phyloP scores from a whole-genome alignment of 2,113 vertebrate species.

The Pongo abelii region DNA sequence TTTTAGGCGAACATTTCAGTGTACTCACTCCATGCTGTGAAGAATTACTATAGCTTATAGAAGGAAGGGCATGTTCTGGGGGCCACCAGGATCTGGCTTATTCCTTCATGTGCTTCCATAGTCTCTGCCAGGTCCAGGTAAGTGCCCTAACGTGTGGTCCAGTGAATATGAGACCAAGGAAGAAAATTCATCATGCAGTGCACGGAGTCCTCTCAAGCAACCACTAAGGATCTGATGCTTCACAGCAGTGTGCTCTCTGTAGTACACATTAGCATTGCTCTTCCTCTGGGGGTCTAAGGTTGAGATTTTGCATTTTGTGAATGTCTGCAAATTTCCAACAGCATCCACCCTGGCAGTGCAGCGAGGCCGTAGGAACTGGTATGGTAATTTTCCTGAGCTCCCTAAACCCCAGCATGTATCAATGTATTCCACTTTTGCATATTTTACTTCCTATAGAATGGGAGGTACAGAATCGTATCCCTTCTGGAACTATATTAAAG shows the following conservation, averaged over 20 bases:
- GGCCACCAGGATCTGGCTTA: not conserved
- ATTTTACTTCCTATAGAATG: slow-evolving; percentile 80
- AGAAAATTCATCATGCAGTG: not conserved
- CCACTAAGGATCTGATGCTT: not conserved
- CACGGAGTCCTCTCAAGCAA: not conserved
- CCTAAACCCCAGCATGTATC: not conserved
- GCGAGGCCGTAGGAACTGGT: not conserved
- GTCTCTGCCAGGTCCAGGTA: not conserved
- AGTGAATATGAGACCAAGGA: not conserved
- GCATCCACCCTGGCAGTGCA: not conserved
- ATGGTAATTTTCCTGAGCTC: not conserved
- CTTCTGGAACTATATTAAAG: slow-evolving; percentile 81
- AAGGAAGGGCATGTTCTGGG: not conserved
- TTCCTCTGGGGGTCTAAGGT: not conserved
- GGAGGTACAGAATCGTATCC: slow-evolving; percentile 84
- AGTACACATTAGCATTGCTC: not conserved
- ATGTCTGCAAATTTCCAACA: not conserved
- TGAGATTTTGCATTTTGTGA: not conserved
- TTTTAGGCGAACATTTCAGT: not conserved
- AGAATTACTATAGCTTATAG: not conserved
- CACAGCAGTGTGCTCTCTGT: not conserved
- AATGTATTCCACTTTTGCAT: not conserved
- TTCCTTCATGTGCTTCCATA: not conserved
- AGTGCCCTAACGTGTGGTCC: not conserved
- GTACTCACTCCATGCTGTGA: not conserved